A percentile compares a stretch with the other conserved stretches of the same genome.
Conservation (phyloP, 2,797 vertebrate genomes). For the Scolopax bukidnonensis region DNA sequence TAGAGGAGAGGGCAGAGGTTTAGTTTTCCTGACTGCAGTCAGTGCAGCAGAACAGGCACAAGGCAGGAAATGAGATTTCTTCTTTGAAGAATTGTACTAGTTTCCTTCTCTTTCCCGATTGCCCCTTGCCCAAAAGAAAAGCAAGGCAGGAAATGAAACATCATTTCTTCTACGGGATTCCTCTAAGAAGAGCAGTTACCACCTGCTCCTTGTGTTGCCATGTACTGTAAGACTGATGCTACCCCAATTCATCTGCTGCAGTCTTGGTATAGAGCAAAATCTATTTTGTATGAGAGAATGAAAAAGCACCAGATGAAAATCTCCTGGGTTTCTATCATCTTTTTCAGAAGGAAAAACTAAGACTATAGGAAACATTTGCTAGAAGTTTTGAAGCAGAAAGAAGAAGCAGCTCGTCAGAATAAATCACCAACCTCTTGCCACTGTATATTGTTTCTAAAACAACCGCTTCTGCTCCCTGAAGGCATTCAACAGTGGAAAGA, state of each 20-base stretch:
- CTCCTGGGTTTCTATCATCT: not conserved
- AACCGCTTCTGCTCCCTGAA: not conserved
- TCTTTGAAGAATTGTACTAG: not conserved
- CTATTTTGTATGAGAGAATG: not conserved
- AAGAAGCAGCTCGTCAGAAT: not conserved
- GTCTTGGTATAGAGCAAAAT: not conserved
- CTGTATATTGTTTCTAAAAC: not conserved
- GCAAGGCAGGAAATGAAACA: not conserved
- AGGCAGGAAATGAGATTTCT: not conserved
- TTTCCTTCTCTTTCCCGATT: not conserved
- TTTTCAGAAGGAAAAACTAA: not conserved
- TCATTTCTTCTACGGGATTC: not conserved
- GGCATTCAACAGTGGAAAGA: not conserved
- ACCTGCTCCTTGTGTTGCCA: not conserved
- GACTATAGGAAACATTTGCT: not conserved
- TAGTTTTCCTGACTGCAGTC: not conserved
- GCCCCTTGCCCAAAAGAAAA: not conserved
- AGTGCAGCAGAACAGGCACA: not conserved
- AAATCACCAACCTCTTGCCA: not conserved
- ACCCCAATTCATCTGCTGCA: not conserved
- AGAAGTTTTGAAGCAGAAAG: not conserved
- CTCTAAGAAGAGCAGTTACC: not conserved
- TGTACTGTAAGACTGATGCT: not conserved
- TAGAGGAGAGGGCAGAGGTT: not conserved
- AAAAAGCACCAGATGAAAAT: not conserved